Conservation (phyloP, 1,140 invertebrate species). For the Drosophila nasuta region DNA sequence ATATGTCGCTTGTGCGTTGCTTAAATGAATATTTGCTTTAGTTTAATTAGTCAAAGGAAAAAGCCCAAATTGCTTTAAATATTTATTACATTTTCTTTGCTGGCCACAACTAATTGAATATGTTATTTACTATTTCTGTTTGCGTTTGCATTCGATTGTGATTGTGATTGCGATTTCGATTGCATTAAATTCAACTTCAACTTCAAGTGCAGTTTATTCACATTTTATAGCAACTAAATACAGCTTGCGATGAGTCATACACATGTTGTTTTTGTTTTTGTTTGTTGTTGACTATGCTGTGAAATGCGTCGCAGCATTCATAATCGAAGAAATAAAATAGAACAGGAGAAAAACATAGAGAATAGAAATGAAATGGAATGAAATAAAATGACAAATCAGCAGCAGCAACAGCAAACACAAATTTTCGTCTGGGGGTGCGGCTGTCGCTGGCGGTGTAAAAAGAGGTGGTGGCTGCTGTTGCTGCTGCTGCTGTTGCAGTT, state of each 20-base stretch:
- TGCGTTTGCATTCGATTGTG: background rate
- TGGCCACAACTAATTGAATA: background rate
- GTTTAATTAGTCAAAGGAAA: slow-evolving; percentile 17
- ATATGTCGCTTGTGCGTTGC: background rate
- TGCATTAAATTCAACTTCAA: no score
- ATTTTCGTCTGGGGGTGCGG: slow-evolving; percentile 38
- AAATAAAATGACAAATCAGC: slow-evolving; percentile 69
- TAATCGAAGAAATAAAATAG: slow-evolving; percentile 43
- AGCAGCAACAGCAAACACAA: slow-evolving; percentile 46
- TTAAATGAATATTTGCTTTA: slow-evolving; percentile 12
- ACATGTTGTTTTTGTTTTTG: slow-evolving; percentile 15
- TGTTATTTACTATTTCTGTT: background rate
- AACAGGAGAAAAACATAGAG: background rate
- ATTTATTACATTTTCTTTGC: background rate
- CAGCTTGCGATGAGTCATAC: slow-evolving; percentile 30
- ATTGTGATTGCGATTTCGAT: no score
- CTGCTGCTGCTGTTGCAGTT: background rate
- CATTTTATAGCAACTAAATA: background rate
- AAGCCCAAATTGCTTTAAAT: background rate
- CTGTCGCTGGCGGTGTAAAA: background rate
- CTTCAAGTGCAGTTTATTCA: background rate
- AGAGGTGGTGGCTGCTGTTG: background rate
- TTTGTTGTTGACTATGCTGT: slow-evolving; percentile 28
- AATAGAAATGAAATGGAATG: background rate
- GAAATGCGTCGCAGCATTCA: slow-evolving; percentile 51